phyloP scores from a whole-genome alignment of 2,888 invertebrate genomes.

The Diaperis boleti region DNA sequence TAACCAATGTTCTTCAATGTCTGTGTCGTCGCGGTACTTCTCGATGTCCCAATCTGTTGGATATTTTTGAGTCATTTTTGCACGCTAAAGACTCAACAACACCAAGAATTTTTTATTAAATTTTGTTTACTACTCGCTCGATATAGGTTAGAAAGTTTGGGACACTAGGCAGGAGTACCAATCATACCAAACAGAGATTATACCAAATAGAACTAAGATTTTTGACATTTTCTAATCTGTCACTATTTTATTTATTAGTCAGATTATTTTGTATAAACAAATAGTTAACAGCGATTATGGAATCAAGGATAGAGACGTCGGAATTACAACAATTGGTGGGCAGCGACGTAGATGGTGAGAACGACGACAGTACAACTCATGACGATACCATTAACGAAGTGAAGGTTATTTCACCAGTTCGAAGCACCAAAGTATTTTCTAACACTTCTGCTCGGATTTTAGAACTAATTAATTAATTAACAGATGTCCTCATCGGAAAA shows the following conservation, averaged over 20 bases:
- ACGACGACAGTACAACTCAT: constrained; percentile 64
- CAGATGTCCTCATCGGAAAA: constrained; percentile 66
- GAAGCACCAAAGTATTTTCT: constrained; percentile 61
- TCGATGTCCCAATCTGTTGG: constrained; percentile 79
- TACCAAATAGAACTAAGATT: no score
- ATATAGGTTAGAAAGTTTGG: no score
- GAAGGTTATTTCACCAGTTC: constrained; percentile 63
- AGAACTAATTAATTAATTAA: constrained; percentile 29
- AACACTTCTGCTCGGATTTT: not conserved
- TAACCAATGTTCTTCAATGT: constrained; percentile 93
- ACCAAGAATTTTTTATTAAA: no score
- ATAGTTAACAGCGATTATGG: constrained; percentile 56
- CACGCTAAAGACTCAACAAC: no score
- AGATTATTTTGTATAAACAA: constrained; percentile 8
- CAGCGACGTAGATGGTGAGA: constrained; percentile 64
- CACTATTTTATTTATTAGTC: not conserved
- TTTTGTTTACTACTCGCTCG: no score
- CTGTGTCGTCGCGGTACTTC: constrained; percentile 80
- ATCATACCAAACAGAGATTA: no score
- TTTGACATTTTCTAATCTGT: not conserved
- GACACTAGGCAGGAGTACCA: no score
- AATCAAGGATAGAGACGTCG: constrained; percentile 64
- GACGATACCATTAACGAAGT: constrained; percentile 61
- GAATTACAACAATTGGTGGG: constrained; percentile 66
- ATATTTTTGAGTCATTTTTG: constrained; percentile 61